Percentiles rank a stretch among this genome's conserved stretches.
These are phyloP conservation scores for Agapornis roseicollis DNA, from an alignment of 2,113 vertebrate genomes.

Conservation along the genomic window DNA sequence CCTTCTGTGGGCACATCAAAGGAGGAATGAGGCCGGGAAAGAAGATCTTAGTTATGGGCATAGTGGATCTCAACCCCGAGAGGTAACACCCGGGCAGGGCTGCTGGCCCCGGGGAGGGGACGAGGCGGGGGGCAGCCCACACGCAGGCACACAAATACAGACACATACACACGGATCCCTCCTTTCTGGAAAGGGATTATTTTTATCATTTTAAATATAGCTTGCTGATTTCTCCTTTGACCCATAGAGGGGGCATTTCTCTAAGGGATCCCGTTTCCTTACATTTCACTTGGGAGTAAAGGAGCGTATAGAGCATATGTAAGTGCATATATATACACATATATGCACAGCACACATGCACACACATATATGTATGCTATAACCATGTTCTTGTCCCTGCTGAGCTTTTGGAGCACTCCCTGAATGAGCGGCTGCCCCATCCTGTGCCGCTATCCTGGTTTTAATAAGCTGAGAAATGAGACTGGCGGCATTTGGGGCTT, in stretches of 20 bases:
- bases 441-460: accelerated
- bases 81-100: conserved; percentile 76
- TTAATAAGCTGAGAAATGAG: not conserved
- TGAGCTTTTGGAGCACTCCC: not conserved
- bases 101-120: not conserved
- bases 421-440: not conserved
- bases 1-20: conserved; percentile 95
- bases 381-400: not conserved
- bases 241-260: conserved; percentile 67
- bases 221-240: conserved; percentile 70
- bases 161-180: conserved; percentile 5
- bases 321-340: not conserved
- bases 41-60: conserved; percentile 98
- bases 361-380: not conserved
- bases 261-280: not conserved
- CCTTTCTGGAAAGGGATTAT: conserved; percentile 71
- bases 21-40: conserved; percentile 97
- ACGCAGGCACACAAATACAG: conserved; percentile 44
- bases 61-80: conserved; percentile 92
- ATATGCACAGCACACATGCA: accelerated
- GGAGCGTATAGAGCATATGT: not conserved
- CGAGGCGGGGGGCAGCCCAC: conserved; percentile 12
- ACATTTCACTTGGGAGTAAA: not conserved
- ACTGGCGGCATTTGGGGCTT: not conserved
- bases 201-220: conserved; percentile 78